Percentiles rank a stretch among this genome's conserved stretches.
phyloP scores from a whole-genome alignment of 1,140 invertebrate genomes.

The Lasaia peninsularis region DNA sequence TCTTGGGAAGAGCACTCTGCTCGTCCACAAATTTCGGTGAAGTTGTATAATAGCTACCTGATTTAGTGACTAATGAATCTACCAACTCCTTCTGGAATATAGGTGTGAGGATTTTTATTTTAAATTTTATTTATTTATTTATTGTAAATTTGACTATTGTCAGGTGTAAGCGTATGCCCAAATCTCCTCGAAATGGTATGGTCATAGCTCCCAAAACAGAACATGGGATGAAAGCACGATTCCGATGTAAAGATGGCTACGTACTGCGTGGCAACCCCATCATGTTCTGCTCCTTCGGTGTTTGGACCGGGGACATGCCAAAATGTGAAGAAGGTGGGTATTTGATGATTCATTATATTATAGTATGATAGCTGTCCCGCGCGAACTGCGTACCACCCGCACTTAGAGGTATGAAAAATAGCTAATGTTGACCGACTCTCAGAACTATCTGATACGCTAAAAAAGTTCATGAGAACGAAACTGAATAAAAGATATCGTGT shows the following conservation, averaged over 20 bases:
- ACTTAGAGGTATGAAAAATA: too few species aligned
- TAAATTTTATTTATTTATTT: neutral
- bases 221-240: constrained; percentile 94
- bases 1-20: too few species aligned
- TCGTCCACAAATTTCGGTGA: too few species aligned
- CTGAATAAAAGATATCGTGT: too few species aligned
- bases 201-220: constrained; percentile 97
- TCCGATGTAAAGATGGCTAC: constrained; percentile 95
- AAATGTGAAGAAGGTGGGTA: constrained; percentile 87
- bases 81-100: neutral
- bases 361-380: too few species aligned
- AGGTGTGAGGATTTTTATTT: neutral
- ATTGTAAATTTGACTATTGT: constrained; percentile 22
- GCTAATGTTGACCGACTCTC: neutral
- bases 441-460: too few species aligned
- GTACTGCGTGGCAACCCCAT: constrained; percentile 85
- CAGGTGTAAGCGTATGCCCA: constrained; percentile 93
- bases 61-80: too few species aligned
- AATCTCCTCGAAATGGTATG: constrained; percentile 92
- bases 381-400: too few species aligned
- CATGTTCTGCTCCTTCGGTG: constrained; percentile 91
- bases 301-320: constrained; percentile 93
- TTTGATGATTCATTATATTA: neutral
- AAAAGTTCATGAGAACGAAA: too few species aligned
- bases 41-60: too few species aligned